Evolutionary conservation across 2,797 vertebrate genomes (phyloP).

Genomic region (Crocidura indochinensis): DNA sequence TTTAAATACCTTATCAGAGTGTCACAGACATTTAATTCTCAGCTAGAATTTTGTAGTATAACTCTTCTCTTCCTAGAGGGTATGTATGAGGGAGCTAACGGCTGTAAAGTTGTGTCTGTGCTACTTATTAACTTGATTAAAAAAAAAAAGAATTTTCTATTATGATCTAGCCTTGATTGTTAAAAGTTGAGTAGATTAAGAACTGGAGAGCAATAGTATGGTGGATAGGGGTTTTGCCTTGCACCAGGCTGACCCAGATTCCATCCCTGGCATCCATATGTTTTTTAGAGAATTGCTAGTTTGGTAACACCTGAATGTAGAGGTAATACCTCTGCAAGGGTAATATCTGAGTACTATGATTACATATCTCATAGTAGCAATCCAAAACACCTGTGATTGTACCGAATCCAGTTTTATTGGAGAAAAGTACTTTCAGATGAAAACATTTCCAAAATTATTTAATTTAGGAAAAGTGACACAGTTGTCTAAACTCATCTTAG

Average conservation of each 20-base stretch:
- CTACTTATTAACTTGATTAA: neutral
- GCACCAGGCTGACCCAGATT: no score
- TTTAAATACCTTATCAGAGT: neutral
- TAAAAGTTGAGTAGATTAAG: neutral
- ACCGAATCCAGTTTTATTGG: neutral
- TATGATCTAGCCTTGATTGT: constrained; percentile 25
- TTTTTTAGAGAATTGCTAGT: no score
- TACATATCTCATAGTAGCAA: rapidly evolving
- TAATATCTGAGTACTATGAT: no score
- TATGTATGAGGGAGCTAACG: neutral
- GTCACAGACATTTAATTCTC: neutral
- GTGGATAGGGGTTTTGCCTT: neutral
- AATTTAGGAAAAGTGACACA: constrained; percentile 16
- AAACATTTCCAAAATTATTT: constrained; percentile 45
- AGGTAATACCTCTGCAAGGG: no score
- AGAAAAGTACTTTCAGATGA: constrained; percentile 37
- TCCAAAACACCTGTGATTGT: neutral
- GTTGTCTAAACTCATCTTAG: neutral
- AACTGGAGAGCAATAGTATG: neutral
- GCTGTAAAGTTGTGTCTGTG: neutral
- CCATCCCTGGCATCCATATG: no score
- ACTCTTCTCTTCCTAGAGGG: constrained; percentile 14
- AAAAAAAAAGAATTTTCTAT: neutral
- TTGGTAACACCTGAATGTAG: no score
- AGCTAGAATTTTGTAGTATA: neutral